Evolutionary conservation across 2,113 vertebrate species (phyloP), one percentile per base, ranked within the genome.

Genomic region (Zosterops borbonicus): DNA sequence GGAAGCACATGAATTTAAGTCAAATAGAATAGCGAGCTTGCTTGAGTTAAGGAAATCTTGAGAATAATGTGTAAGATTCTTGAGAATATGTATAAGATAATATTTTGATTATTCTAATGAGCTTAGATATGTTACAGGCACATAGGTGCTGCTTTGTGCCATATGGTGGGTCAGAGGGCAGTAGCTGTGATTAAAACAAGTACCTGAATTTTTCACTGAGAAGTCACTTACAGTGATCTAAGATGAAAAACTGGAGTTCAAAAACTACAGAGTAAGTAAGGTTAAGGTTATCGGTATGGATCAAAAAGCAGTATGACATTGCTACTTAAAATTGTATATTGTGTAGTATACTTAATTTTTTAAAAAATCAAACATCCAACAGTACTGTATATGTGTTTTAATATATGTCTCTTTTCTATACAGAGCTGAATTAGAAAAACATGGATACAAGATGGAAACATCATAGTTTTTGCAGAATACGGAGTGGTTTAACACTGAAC

Each of bases 401-500:
- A 84, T 74, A 35, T 14, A 46, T 96, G 9, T 94, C 65, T 96
- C 76, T 93, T 64, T 97, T 87, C 81, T 85, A 27, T 95, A n/a
- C 97, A 99, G 99, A 97, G 99, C 99, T 88, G 99, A 99, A 97
- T 97, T 99, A 96, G 99, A 99, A 98, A 99, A 99, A 96, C 99
- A 99, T 79, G 99, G 99, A 88, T 99, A 99, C 98, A 99, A 99
- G 98, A 99, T 99, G 99, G 99, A 99, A 98, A 99, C 99, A 2
- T 99, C 99, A 14, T 99, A 99, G 97, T 88, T 89, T 95, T 96
- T 81, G 78, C 39, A 64, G 92, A 90, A 93, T 84, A 81, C 93
- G 82, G 76, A 59, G 50, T 82, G 56, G 82, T 91, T 74, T 94
- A 68, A 80, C 76, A 55, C 47, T 97, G 94, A 97, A 96, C 96